Evolutionary conservation across 1,140 invertebrate genomes (phyloP), one percentile per base, ranked within the genome.

Genomic region (Brachionus paranguensis): DNA sequence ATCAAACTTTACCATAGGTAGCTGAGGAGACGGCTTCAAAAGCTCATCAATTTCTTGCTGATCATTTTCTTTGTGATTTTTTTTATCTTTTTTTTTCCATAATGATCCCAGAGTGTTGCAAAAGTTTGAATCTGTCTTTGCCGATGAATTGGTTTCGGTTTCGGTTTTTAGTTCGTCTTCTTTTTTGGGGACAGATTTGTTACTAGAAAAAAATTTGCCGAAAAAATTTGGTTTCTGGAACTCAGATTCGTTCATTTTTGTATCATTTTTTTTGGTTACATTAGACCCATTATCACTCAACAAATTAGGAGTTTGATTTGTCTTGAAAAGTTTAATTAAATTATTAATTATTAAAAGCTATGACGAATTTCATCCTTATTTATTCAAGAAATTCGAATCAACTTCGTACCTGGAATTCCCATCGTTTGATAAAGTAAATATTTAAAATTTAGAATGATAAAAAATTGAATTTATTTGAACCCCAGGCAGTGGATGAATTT

Each of bases 401-500:
- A 89, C 89, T 41, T 37, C 78, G 11, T 90, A 90, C 78, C 89
- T 92, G 43, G 92, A 93, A 86, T 95, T 94, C 89, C 91, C 93
- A 12, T 92, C 91, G 1, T 98, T 98, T 88, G 93, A 96, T 90
- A 91, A 92, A 86, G 89, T 89, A 84, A 85, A 84, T 84, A 81
- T 27, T 81, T 64, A 81, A 24, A 64, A 33, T 17, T 24, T 29
- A 81, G 27, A 12, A 64, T 37, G 27, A 47, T 37, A 45, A 12
- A 6, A 68, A 64, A 60, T 24, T 60, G 33, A 37, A n/a, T 76
- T 24, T 50, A 7, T 50, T 50, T 50, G 11, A 27, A 47, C 45
- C 86, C 85, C 85, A 91, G 88, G 93, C 96, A 27, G 94, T 97
- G 1, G 98, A 99, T 91, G 95, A 98, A 87, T 99, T 96, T 89